These are phyloP conservation scores for Amblyjoppa proteus DNA, from an alignment of 2,888 invertebrate species.

Conservation along the genomic window DNA sequence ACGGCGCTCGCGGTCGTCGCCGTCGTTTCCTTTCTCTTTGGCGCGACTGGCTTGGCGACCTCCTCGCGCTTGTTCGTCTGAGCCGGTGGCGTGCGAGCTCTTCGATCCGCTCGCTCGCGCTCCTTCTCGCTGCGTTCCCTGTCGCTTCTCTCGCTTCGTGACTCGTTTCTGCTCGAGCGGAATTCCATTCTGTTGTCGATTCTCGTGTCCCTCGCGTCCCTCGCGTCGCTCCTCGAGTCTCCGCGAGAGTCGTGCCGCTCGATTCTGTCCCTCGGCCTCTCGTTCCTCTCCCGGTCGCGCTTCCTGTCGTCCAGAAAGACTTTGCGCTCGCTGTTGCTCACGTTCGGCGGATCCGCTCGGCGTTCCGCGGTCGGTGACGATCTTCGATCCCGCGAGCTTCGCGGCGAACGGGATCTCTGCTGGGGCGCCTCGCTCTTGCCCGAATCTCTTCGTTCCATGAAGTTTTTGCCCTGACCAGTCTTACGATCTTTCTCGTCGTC, in stretches of 20 bases:
- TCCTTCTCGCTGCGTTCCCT: slow-evolving; percentile 71
- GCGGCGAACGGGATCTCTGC: slow-evolving; percentile 85
- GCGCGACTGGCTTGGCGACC: slow-evolving; percentile 69
- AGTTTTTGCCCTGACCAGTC: slow-evolving; percentile 85
- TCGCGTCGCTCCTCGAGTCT: slow-evolving; percentile 50
- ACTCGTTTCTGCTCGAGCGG: slow-evolving; percentile 72
- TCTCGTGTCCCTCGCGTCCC: slow-evolving; percentile 64
- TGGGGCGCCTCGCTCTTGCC: slow-evolving; percentile 49
- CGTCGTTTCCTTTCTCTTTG: slow-evolving; percentile 77
- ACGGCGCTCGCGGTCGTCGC: slow-evolving; percentile 72
- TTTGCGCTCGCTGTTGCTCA: slow-evolving; percentile 80
- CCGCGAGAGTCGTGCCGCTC: slow-evolving; percentile 30
- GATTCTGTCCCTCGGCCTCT: slow-evolving; percentile 74
- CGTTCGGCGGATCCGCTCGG: slow-evolving; percentile 73
- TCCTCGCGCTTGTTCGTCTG: slow-evolving; percentile 72
- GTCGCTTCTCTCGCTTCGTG: slow-evolving; percentile 80
- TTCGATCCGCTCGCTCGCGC: slow-evolving; percentile 77
- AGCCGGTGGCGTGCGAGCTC: slow-evolving; percentile 79
- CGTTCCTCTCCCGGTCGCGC: slow-evolving; percentile 79
- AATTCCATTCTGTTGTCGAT: slow-evolving; percentile 74
- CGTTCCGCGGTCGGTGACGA: slow-evolving; percentile 79
- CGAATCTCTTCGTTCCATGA: slow-evolving; percentile 60
- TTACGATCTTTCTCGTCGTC: slow-evolving; percentile 86
- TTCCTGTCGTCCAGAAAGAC: slow-evolving; percentile 81
- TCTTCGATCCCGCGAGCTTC: slow-evolving; percentile 81